These are phyloP conservation scores for Falco berigora DNA, from an alignment of 2,797 vertebrate genomes.

Conservation along the genomic window DNA sequence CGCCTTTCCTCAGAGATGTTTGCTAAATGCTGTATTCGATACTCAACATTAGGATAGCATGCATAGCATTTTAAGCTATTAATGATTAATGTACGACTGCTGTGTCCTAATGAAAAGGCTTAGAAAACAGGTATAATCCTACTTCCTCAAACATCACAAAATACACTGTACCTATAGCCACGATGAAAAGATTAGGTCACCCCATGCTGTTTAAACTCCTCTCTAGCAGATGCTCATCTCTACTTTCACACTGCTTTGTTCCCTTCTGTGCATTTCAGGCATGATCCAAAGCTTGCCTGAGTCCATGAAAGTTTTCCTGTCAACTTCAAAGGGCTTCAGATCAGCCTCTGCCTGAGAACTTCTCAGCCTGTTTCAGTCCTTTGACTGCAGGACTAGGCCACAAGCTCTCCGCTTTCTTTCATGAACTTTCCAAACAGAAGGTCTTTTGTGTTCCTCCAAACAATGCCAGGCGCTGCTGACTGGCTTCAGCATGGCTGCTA, in stretches of 20 bases:
- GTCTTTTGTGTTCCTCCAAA: slow-evolving; percentile 84
- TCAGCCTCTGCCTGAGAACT: slow-evolving; percentile 35
- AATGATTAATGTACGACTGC: neutral
- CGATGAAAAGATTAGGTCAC: neutral
- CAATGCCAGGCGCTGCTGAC: slow-evolving; percentile 82
- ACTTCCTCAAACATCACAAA: neutral
- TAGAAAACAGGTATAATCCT: neutral
- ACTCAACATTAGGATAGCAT: neutral
- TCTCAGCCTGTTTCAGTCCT: neutral
- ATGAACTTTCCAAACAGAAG: slow-evolving; percentile 78
- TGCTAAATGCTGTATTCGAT: neutral
- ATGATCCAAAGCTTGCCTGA: neutral
- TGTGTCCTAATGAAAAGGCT: neutral
- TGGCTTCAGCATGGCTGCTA: slow-evolving; percentile 70
- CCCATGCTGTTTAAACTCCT: neutral
- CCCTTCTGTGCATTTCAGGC: neutral
- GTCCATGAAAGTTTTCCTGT: neutral
- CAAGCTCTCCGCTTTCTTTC: slow-evolving; percentile 68
- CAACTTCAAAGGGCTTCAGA: slow-evolving; percentile 31
- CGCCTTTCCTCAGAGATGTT: neutral
- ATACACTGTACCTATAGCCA: neutral
- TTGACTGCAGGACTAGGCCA: slow-evolving; percentile 40
- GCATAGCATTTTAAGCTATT: neutral
- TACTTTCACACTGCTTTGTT: neutral
- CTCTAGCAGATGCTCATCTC: neutral